Evolutionary conservation across 2,888 invertebrate species (phyloP), one percentile per base, ranked within the genome.

Genomic region (Dione juno): DNA sequence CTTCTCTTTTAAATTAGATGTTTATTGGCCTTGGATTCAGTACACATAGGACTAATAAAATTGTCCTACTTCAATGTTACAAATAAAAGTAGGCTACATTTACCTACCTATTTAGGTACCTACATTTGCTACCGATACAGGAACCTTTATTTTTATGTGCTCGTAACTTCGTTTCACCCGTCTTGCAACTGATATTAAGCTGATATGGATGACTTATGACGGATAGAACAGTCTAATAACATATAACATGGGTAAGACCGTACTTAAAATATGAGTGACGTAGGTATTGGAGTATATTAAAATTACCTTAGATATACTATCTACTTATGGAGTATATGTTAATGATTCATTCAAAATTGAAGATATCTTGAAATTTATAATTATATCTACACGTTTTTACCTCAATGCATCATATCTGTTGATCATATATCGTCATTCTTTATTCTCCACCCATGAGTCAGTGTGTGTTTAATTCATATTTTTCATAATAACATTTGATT

Each of bases 41-140:
- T 35, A 57, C 11, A 11, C 37, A 57, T 40, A 16, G 1, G 28
- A 28, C 37, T 40, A 16, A 10, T 14, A 35, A 35, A 37, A 54
- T n/a, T 16, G 37, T 16, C 3, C 11, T 35, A 40, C 11, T 45
- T 11, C 61, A 45, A 61, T 45, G n/a, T 45, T 45, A 45, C 43
- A 40, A 57, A 58, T 58, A 52, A 52, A 58, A 71, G 41, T 67
- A 40, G 43, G 58, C 58, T 61, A n/a, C n/a, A n/a, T n/a, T n/a
- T n/a, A n/a, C n/a, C n/a, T n/a, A n/a, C n/a, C n/a, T n/a, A n/a
- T n/a, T n/a, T 48, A 48, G 48, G 48, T 16, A 64, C 64, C 50
- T 37, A 50, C 63, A 43, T 52, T 71, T 58, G 43, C 58, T 71
- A 58, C 57, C 64, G 50, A 65, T 69, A 64, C 57, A 41, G 52